phyloP scores from a whole-genome alignment of 2,797 vertebrate genomes.

The Bryconaethiops microstoma region DNA sequence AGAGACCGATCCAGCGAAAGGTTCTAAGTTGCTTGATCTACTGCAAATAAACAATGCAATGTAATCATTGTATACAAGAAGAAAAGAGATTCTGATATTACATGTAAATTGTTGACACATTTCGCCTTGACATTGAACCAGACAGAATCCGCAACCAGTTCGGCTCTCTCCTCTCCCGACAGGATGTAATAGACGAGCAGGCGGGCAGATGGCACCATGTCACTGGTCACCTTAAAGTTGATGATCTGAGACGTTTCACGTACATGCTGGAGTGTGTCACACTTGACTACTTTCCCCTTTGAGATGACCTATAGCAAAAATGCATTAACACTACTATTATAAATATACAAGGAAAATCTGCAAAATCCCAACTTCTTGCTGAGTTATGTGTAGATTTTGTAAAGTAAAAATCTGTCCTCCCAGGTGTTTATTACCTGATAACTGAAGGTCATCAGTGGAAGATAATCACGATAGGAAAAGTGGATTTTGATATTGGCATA shows the following conservation, averaged over 20 bases:
- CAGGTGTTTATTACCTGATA: constrained; percentile 79
- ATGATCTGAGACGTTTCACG: constrained; percentile 71
- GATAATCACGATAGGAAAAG: constrained; percentile 73
- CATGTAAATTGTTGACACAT: constrained; percentile 84
- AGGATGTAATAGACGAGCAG: constrained; percentile 90
- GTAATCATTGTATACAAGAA: not conserved
- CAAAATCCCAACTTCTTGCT: too few relatives aligned
- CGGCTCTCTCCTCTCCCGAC: constrained; percentile 77
- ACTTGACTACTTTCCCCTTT: constrained; percentile 84
- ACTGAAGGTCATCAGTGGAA: constrained; percentile 80
- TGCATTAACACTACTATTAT: not conserved
- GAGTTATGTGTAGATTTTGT: not conserved
- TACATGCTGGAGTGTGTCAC: constrained; percentile 67
- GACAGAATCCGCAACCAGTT: constrained; percentile 90
- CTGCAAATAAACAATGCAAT: not conserved
- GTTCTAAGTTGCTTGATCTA: not conserved
- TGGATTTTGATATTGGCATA: constrained; percentile 75
- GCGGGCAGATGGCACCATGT: constrained; percentile 90
- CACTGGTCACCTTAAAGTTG: constrained; percentile 78
- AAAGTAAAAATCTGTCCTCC: not conserved
- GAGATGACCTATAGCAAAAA: constrained; percentile 77
- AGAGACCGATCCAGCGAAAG: too few relatives aligned
- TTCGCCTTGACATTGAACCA: constrained; percentile 87
- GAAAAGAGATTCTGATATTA: constrained; percentile 55
- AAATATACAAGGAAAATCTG: too few relatives aligned